phyloP scores from a whole-genome alignment of 2,797 vertebrate genomes.

The Lutjanus argentimaculatus region DNA sequence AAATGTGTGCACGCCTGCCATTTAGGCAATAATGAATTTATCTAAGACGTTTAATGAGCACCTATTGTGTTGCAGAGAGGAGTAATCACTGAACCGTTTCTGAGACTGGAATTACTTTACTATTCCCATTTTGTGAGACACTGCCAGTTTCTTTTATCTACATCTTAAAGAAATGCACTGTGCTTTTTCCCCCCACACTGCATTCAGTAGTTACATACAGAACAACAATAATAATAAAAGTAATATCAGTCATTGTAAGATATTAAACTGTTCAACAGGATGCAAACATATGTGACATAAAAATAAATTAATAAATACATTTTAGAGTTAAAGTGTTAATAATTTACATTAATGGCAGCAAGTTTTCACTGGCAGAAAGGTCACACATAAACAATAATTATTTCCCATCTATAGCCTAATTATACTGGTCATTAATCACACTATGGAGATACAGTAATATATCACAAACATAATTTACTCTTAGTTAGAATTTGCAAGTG shows the following conservation, averaged over 20 bases:
- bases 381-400: neutral
- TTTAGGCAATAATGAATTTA: neutral
- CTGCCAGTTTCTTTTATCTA: neutral
- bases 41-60: neutral
- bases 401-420: neutral
- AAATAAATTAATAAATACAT: neutral
- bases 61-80: neutral
- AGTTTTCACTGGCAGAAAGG: neutral
- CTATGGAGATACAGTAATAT: neutral
- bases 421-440: neutral
- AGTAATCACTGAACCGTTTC: neutral
- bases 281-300: neutral
- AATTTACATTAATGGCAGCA: neutral
- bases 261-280: neutral
- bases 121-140: neutral
- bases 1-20: neutral
- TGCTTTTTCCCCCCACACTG: neutral
- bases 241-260: neutral
- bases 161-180: neutral
- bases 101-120: neutral
- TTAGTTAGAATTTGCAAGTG: neutral
- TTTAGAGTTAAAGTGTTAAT: neutral
- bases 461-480: neutral
- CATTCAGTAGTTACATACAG: neutral
- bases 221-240: neutral